Evolutionary conservation across 2,797 vertebrate species (phyloP).

Genomic region (Gymnothorax reevesii): DNA sequence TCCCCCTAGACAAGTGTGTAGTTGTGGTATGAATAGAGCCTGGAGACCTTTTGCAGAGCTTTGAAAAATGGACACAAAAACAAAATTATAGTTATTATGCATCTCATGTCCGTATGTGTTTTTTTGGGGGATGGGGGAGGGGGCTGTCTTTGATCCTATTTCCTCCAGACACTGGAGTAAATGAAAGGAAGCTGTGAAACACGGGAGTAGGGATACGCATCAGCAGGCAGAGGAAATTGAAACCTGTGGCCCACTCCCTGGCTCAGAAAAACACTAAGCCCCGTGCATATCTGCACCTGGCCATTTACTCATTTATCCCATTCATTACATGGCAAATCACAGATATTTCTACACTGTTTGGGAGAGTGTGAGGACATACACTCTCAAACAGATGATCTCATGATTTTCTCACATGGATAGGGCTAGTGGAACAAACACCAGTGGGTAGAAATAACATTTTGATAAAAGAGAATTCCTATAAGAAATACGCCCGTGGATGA

Average conservation of each 20-base stretch:
- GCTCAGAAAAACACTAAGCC: constrained; percentile 61
- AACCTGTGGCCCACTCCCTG: constrained; percentile 53
- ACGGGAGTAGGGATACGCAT: constrained; percentile 57
- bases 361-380: not conserved
- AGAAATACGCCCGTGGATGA: not conserved
- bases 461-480: not conserved
- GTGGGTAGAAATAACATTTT: not conserved
- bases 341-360: constrained; percentile 35
- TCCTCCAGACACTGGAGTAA: constrained; percentile 45
- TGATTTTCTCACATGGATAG: not conserved
- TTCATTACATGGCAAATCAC: constrained; percentile 42
- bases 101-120: not conserved
- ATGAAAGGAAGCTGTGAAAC: constrained; percentile 52
- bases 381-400: not conserved
- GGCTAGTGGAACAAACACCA: not conserved
- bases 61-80: not conserved
- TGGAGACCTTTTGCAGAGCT: not conserved
- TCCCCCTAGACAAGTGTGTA: not conserved
- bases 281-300: constrained; percentile 50
- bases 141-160: constrained; percentile 25
- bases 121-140: not conserved
- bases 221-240: constrained; percentile 55
- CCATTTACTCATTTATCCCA: constrained; percentile 54
- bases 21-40: not conserved
- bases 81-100: not conserved